Base-by-base conservation (phyloP, 1,140 invertebrate genomes). In the Littorina saxatilis region DNA sequence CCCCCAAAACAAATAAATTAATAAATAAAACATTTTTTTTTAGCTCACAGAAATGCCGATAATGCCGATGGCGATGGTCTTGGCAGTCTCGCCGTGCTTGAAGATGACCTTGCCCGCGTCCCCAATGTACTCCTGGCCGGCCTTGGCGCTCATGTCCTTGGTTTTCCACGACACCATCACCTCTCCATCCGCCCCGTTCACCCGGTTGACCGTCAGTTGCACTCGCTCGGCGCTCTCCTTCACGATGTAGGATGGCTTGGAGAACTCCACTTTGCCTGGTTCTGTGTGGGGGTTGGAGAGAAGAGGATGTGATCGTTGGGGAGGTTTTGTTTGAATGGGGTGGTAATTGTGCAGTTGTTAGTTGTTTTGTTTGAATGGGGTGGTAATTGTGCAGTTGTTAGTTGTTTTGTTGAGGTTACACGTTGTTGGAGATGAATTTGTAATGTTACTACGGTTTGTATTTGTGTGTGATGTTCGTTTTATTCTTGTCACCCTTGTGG, bases 211-310 rank as follows among this genome's bases (percentile, higher is more conserved):
- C 40, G 94, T 92, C 50, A 95, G 87, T 43, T 89, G 86, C 3
- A 94, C 94, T 23, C 89, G 90, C 2, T 93, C 94, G 37, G 93
- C 92, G 83, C 94, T 95, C 89, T 95, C 95, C 86, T 95, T 94
- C 27, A 95, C 94, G 13, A 95, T 87, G n/a, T 94, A 90, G 84
- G 94, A 94, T 77, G 95, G 92, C 87, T 95, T 94, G 58, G 93
- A 92, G 90, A 95, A 86, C 80, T 84, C 80, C 35, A 83, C n/a
- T 32, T 78, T 86, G 23, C 82, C 84, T 3, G 82, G 82, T 50
- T 86, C 82, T 84, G 81, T 0, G 23, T 39, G n/a, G 32, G 2
- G 40, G 70, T 17, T 47, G 43, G 17, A 47, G 43, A 5, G 17
- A 47, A 47, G 17, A 47, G 5, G 43, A 47, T 5, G 5, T 47